Conservation (phyloP, 2,888 invertebrate genomes). For the Archips crataeganus region DNA sequence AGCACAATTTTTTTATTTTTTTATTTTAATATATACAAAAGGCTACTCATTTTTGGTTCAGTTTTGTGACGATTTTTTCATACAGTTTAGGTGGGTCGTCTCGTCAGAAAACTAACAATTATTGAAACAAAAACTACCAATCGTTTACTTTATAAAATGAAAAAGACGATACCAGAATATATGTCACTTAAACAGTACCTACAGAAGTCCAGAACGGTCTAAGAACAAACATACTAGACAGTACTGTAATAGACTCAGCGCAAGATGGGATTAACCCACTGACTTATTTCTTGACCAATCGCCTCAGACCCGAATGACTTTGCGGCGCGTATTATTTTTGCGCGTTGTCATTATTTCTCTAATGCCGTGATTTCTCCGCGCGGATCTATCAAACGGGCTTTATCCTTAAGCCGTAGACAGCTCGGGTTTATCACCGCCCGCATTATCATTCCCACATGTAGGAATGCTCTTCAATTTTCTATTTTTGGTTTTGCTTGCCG, state of each 20-base stretch:
- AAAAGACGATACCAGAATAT: neutral
- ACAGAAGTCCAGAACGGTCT: neutral
- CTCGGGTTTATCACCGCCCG: conserved; percentile 31
- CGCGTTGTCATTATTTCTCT: conserved; percentile 27
- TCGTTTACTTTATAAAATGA: neutral
- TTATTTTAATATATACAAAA: too few relatives aligned
- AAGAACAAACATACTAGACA: neutral
- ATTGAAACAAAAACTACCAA: too few relatives aligned
- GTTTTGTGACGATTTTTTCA: too few relatives aligned
- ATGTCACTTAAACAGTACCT: neutral
- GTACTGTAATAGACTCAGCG: neutral
- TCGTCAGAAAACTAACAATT: too few relatives aligned
- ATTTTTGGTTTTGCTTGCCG: neutral
- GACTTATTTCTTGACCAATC: neutral
- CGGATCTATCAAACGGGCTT: conserved; percentile 36
- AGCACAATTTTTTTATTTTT: too few relatives aligned
- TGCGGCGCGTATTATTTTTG: conserved; percentile 22
- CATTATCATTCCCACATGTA: conserved; percentile 25
- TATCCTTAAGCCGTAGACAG: conserved; percentile 25
- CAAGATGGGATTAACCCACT: neutral
- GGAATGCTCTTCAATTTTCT: neutral
- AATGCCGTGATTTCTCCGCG: conserved; percentile 30
- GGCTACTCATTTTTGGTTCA: too few relatives aligned
- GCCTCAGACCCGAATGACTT: neutral
- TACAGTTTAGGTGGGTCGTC: too few relatives aligned